Evolutionary conservation across 1,140 invertebrate species (phyloP), one percentile per base, ranked within the genome.

Genomic region (Latrodectus geometricus): DNA sequence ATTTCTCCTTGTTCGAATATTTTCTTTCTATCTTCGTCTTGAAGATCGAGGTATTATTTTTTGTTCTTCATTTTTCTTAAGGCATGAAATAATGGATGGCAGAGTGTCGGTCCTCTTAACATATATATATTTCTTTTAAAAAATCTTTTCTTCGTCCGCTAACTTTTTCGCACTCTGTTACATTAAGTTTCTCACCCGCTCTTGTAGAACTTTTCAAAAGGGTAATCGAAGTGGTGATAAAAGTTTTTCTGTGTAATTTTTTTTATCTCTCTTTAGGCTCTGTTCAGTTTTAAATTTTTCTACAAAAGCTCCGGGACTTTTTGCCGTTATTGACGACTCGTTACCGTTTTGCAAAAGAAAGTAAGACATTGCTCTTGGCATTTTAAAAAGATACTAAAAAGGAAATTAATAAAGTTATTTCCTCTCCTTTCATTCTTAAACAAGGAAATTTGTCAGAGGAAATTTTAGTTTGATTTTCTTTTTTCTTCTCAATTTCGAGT

Each of bases 201-300:
- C 35, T 12, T 72, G 69, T 69, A 82, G 80, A 73, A 74, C 70
- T 74, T 74, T 74, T 83, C 52, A 74, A 83, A 83, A 83, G 80
- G 80, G 80, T 83, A 83, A 83, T 83, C 80, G 80, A 83, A 83
- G 80, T 73, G 80, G 80, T 65, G 80, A 83, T 83, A 74, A 83
- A 74, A 74, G 80, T 83, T 83, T 35, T 35, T 35, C 35, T 35
- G 35, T 35, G 35, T 35, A 35, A 35, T 35, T 35, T 35, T n/a
- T 56, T 74, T 21, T 20, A 69, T 72, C 54, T 74, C 50, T 61
- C 54, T 61, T 8, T 61, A 3, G 80, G 66, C 20, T 9, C 61
- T 54, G 54, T 80, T 70, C 66, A 54, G 78, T 70, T 80, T 80
- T 80, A 80, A 80, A 80, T 80, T 80, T 66, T 80, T 61, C 52